Percentiles rank a stretch among this genome's conserved stretches.
Conservation (phyloP, 2,113 vertebrate genomes). For the Oxyura jamaicensis region DNA sequence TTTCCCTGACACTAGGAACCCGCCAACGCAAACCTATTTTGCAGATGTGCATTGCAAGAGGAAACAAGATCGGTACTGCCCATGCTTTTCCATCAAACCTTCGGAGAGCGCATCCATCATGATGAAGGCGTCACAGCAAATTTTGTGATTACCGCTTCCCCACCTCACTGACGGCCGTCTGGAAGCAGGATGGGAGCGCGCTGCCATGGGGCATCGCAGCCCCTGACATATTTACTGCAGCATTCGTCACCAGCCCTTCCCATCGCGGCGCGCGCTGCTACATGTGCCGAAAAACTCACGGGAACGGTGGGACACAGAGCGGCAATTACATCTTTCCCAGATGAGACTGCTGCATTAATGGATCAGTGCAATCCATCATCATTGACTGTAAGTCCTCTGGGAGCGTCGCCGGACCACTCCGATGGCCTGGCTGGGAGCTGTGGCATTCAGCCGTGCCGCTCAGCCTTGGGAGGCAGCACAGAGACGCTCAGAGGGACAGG, state of each 20-base stretch:
- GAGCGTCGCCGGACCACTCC: not conserved
- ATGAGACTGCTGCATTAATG: constrained; percentile 54
- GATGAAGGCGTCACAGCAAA: not conserved
- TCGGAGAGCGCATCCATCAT: not conserved
- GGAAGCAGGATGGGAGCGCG: not conserved
- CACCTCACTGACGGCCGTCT: not conserved
- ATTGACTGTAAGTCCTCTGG: constrained; percentile 14
- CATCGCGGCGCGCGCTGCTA: not conserved
- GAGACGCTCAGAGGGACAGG: not conserved
- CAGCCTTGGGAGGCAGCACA: not conserved
- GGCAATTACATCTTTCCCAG: constrained; percentile 63
- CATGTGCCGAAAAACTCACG: constrained; percentile 38
- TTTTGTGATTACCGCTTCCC: constrained; percentile 34
- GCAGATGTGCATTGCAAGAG: not conserved
- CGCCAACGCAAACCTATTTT: not conserved
- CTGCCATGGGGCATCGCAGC: not conserved
- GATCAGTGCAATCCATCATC: constrained; percentile 48
- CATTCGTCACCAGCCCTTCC: constrained; percentile 60
- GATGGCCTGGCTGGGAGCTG: constrained; percentile 10
- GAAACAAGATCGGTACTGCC: not conserved
- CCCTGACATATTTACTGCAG: constrained; percentile 64
- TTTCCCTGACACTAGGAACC: not conserved
- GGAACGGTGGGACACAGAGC: constrained; percentile 44
- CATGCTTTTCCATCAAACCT: not conserved
- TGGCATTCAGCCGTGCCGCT: not conserved